phyloP scores from a whole-genome alignment of 2,797 vertebrate genomes.

The Alfaro cultratus region DNA sequence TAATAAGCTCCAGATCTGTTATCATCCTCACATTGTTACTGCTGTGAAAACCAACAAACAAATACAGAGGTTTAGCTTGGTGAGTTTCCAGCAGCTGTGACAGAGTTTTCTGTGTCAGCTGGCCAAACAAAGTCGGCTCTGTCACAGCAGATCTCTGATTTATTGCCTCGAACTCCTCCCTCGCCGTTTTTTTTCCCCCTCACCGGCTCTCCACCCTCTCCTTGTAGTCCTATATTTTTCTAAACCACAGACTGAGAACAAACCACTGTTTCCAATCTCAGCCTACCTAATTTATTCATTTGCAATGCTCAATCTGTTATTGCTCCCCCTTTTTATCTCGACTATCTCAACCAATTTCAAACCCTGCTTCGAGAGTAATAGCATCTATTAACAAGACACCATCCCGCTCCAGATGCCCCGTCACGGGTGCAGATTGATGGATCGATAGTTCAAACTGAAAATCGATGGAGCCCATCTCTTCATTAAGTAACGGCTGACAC shows the following conservation, averaged over 20 bases:
- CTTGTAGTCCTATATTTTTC: background rate
- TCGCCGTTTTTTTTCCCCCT: slow-evolving; percentile 16
- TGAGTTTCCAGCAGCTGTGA: slow-evolving; percentile 29
- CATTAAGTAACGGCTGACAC: slow-evolving; percentile 62
- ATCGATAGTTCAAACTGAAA: slow-evolving; percentile 73
- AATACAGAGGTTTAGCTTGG: slow-evolving; percentile 13
- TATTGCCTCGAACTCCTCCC: slow-evolving; percentile 46
- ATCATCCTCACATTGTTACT: slow-evolving; percentile 17
- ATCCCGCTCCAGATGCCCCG: slow-evolving; percentile 14
- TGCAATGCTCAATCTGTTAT: background rate
- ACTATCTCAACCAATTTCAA: slow-evolving; percentile 20
- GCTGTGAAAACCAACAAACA: slow-evolving; percentile 1
- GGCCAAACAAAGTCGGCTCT: slow-evolving; percentile 50
- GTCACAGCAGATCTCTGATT: slow-evolving; percentile 50
- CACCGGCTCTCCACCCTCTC: slow-evolving; percentile 10
- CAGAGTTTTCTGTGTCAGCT: slow-evolving; percentile 37
- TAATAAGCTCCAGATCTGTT: slow-evolving; percentile 3
- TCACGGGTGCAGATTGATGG: slow-evolving; percentile 44
- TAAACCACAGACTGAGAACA: slow-evolving; percentile 26
- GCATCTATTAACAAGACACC: slow-evolving; percentile 53
- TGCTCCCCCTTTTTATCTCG: slow-evolving; percentile 11
- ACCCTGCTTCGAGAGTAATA: slow-evolving; percentile 34
- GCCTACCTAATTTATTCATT: slow-evolving; percentile 13
- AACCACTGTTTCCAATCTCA: slow-evolving; percentile 32
- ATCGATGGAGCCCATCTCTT: slow-evolving; percentile 64